Evolutionary conservation across 1,140 invertebrate genomes (phyloP), one percentile per base, ranked within the genome.

Genomic region (Microplitis demolitor): DNA sequence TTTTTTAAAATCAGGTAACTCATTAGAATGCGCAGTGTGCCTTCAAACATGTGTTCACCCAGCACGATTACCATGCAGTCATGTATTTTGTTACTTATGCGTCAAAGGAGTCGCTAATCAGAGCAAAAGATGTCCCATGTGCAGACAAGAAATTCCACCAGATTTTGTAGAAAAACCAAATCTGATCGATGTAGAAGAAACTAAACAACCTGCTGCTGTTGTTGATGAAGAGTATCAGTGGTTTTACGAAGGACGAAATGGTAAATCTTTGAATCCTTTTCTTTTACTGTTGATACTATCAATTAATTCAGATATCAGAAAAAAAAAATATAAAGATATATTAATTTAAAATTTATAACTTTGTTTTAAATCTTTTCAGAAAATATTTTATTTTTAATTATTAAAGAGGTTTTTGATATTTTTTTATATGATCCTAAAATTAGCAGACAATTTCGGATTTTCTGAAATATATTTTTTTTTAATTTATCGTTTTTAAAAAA

Each of bases 11-110:
- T 56, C 56, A 84, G 81, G 72, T 31, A 66, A 76, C 24, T 78
- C 75, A 61, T n/a, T 87, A 45, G 96, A 98, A 84, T 98, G 97
- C 89, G 93, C 97, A 45, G 93, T 99, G 13, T 99, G 97, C 84
- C 88, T 98, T 45, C 96, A 98, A 87, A 89, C 91, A 35, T 95
- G 93, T 82, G 91, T 97, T 72, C 94, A 98, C 87, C 97, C 97
- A 66, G 93, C 93, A 14, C 88, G 93, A 83, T 87, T 98, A 35
- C 96, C 96, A 1, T 98, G 97, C 87, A 91, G 91, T n/a, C 97
- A 99, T 84, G 92, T 98, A 61, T 99, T 98, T 85, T 99, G 97
- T 87, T 99, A 96, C 83, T 88, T 99, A 8, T 99, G 97, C 85
- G 92, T 98, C 2, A 99, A 99, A 89, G 97, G 97, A 31, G 93